These are phyloP conservation scores for Protodeltote pygarga DNA, from an alignment of 2,888 invertebrate genomes.

Conservation along the genomic window DNA sequence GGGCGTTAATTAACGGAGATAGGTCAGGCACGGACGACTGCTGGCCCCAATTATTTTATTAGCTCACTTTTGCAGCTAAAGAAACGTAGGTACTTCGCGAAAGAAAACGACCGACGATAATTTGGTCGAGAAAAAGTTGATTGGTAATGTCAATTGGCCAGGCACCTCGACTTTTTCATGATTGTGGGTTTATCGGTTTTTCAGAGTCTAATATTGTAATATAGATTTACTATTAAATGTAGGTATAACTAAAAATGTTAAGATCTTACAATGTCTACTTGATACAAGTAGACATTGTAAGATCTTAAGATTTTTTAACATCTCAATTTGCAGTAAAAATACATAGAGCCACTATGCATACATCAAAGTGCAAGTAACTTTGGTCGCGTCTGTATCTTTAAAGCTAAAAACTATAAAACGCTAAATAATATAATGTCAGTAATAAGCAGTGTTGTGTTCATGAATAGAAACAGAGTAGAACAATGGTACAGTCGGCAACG, in stretches of 20 bases:
- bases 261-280: too few relatives aligned
- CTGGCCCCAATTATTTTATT: slow-evolving; percentile 70
- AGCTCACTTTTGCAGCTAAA: slow-evolving; percentile 61
- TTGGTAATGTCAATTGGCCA: slow-evolving; percentile 58
- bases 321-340: neutral
- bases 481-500: slow-evolving; percentile 40
- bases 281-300: too few relatives aligned
- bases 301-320: neutral
- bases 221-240: too few relatives aligned
- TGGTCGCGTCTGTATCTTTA: too few relatives aligned
- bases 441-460: slow-evolving; percentile 32
- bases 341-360: neutral
- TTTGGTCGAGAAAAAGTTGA: slow-evolving; percentile 67
- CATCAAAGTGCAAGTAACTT: too few relatives aligned
- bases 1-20: slow-evolving; percentile 55
- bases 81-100: slow-evolving; percentile 43
- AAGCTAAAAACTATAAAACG: too few relatives aligned
- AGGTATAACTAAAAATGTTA: too few relatives aligned
- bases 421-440: slow-evolving; percentile 35
- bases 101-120: slow-evolving; percentile 69
- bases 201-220: slow-evolving; percentile 11
- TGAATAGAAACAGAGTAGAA: slow-evolving; percentile 39
- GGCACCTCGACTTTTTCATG: slow-evolving; percentile 35
- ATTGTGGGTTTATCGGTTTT: slow-evolving; percentile 40
- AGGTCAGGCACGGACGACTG: slow-evolving; percentile 49